phyloP scores from a whole-genome alignment of 2,888 invertebrate species.

The Idaea dimidiata region DNA sequence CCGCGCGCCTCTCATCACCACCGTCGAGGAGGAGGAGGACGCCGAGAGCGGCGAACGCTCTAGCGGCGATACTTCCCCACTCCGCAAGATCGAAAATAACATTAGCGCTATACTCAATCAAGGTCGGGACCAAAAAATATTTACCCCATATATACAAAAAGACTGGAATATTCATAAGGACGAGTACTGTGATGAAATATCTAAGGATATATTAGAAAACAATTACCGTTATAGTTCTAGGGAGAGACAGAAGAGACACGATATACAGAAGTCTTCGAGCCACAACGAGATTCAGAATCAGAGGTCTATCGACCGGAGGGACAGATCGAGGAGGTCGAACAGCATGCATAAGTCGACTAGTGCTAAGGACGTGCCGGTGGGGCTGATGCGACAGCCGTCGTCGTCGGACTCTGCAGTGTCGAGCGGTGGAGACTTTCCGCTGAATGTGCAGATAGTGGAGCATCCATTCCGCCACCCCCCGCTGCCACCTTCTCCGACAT shows the following conservation, averaged over 20 bases:
- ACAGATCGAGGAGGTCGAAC: slow-evolving; percentile 77
- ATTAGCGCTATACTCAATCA: slow-evolving; percentile 85
- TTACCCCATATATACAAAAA: slow-evolving; percentile 77
- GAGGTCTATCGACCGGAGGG: slow-evolving; percentile 73
- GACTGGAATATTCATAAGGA: slow-evolving; percentile 82
- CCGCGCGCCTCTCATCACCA: slow-evolving; percentile 84
- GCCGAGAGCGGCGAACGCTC: slow-evolving; percentile 82
- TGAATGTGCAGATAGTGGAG: slow-evolving; percentile 84
- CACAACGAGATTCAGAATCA: slow-evolving; percentile 82
- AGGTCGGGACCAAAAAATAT: slow-evolving; percentile 78
- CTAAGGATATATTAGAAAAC: slow-evolving; percentile 76
- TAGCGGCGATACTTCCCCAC: slow-evolving; percentile 83
- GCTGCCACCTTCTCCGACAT: slow-evolving; percentile 64
- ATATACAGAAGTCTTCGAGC: slow-evolving; percentile 83
- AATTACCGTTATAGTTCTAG: slow-evolving; percentile 78
- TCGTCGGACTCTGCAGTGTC: slow-evolving; percentile 77
- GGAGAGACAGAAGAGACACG: slow-evolving; percentile 77
- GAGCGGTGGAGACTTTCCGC: slow-evolving; percentile 81
- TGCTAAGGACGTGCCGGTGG: slow-evolving; percentile 85
- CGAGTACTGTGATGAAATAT: slow-evolving; percentile 78
- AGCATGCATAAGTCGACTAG: slow-evolving; percentile 89
- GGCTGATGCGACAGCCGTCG: slow-evolving; percentile 76
- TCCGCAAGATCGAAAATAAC: slow-evolving; percentile 86
- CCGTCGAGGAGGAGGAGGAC: slow-evolving; percentile 86
- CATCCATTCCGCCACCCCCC: slow-evolving; percentile 75